phyloP scores from a whole-genome alignment of 2,797 vertebrate genomes.

The Anguilla obscura region DNA sequence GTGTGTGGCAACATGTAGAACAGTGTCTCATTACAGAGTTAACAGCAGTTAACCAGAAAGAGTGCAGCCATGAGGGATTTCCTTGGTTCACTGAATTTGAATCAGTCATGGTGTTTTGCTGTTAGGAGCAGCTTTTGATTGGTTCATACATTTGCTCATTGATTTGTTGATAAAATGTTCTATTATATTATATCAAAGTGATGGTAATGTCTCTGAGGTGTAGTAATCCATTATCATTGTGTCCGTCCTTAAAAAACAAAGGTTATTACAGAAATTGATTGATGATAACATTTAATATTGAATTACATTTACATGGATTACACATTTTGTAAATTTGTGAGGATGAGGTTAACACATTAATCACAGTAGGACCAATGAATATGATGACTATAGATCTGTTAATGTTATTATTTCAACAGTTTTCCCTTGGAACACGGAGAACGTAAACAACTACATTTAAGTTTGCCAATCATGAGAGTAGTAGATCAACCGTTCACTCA shows the following conservation, averaged over 20 bases:
- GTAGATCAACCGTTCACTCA: too few species aligned
- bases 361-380: neutral
- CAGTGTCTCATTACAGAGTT: neutral
- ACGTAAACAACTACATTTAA: too few species aligned
- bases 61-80: neutral
- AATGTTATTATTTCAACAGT: neutral
- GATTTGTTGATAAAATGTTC: too few species aligned
- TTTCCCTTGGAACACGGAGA: neutral
- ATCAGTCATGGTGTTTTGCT: neutral
- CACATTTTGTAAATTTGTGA: neutral
- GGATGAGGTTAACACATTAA: neutral
- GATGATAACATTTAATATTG: neutral
- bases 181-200: neutral
- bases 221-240: neutral
- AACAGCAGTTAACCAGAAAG: neutral
- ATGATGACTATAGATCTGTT: neutral
- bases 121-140: neutral
- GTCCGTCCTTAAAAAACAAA: neutral
- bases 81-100: slow-evolving; percentile 2
- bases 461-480: too few species aligned
- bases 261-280: neutral
- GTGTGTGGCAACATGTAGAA: neutral
- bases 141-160: too few species aligned
- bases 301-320: neutral
- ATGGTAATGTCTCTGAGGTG: neutral